Evolutionary conservation across 2,888 invertebrate genomes (phyloP).

Genomic region (Parascotia fuliginaria): DNA sequence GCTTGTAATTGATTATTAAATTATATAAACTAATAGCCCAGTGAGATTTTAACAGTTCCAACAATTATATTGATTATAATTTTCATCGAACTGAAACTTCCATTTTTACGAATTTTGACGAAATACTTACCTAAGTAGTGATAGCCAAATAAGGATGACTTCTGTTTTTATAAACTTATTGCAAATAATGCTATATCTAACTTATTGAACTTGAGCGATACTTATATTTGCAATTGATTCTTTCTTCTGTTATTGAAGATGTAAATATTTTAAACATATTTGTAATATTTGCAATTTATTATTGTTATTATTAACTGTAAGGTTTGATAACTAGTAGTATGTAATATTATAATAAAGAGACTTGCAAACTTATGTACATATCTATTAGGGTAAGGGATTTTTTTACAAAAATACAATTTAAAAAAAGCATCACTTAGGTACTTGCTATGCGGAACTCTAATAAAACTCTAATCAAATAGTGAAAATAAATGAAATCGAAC

Average conservation of each 20-base stretch:
- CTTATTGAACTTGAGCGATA: constrained; percentile 29
- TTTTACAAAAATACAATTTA: constrained; percentile 46
- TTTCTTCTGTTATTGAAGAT: constrained; percentile 71
- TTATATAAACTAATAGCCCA: constrained; percentile 61
- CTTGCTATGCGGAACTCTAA: constrained; percentile 38
- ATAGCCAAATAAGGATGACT: constrained; percentile 38
- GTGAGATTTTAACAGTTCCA: constrained; percentile 62
- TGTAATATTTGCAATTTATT: constrained; percentile 78
- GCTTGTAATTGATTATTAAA: constrained; percentile 62
- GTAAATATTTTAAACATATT: constrained; percentile 82
- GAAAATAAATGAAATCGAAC: neutral
- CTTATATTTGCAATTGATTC: constrained; percentile 36
- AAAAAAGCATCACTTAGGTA: constrained; percentile 32
- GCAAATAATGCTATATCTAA: constrained; percentile 33
- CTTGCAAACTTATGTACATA: constrained; percentile 84
- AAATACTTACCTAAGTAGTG: constrained; percentile 29
- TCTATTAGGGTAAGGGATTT: constrained; percentile 79
- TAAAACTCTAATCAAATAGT: neutral
- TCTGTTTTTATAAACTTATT: constrained; percentile 25
- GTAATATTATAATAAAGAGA: constrained; percentile 78
- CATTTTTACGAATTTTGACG: constrained; percentile 32
- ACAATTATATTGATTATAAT: constrained; percentile 44
- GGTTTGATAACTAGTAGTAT: constrained; percentile 75
- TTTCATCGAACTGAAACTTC: constrained; percentile 42
- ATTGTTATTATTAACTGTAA: constrained; percentile 74